Evolutionary conservation across 2,113 vertebrate genomes (phyloP), one percentile per base, ranked within the genome.

Genomic region (Callospermophilus lateralis): DNA sequence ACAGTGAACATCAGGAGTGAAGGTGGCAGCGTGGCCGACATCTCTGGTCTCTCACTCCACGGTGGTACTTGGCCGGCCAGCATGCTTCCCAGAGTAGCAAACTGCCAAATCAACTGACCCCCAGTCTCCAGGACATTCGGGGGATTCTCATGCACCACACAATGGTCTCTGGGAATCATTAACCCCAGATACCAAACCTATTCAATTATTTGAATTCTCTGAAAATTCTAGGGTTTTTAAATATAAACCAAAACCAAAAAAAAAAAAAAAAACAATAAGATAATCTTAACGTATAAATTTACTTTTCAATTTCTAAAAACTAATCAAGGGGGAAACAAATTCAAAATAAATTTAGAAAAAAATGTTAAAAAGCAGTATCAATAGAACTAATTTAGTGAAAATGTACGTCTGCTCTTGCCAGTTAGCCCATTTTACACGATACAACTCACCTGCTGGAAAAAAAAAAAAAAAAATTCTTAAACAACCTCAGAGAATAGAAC

Each of bases 391-490:
- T 87, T 86, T 76, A 90, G 48, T 81, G 90, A 95, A 96, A 86
- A 53, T 32, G 51, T 45, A 42, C 20, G 28, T 88, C 58, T 77
- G 73, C n/a, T 53, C 55, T 24, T 19, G 28, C 70, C 84, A 95
- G 95, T 92, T 95, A 96, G 81, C 67, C 81, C 24, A 63, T 88
- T 96, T 84, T 81, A 90, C 8, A 92, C 94, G 80, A 51, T 90
- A 24, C 30, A 92, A 83, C 8, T 90, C 78, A 95, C 51, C 42
- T 90, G 70, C 45, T 87, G 67, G 19, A 19, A 22, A 16, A 22
- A 58, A 58, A 88, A 58, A 58, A 88, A 87, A 48, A 28, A 72
- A 17, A 45, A 45, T 45, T 32, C n/a, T 89, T 72, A 84, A 90
- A 94, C 0, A 76, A 93, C 81, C 81, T 89, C 42, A 88, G 70